Percentiles rank a stretch among this genome's conserved stretches.
These are phyloP conservation scores for Xyrichtys novacula DNA, from an alignment of 2,797 vertebrate genomes.

Conservation along the genomic window DNA sequence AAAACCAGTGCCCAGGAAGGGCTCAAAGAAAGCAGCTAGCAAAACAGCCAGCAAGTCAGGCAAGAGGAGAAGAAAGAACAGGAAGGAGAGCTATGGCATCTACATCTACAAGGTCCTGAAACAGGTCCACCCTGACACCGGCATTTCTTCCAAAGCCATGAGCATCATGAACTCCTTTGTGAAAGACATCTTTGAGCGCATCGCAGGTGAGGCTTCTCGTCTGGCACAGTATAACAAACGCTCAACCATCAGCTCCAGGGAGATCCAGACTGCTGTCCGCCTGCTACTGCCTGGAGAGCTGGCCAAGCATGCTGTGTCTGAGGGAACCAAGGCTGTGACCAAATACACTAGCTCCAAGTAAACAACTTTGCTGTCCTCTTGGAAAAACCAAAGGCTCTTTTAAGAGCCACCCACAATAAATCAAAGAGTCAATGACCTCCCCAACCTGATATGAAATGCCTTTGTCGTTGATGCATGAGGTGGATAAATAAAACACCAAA, in stretches of 20 bases:
- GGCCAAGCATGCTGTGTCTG: constrained; percentile 82
- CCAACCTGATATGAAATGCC: too few relatives aligned
- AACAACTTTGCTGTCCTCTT: neutral
- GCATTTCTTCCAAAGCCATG: constrained; percentile 82
- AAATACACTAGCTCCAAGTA: constrained; percentile 44
- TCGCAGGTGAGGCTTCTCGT: constrained; percentile 82
- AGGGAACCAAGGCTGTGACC: constrained; percentile 83
- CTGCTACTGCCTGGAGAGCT: constrained; percentile 84
- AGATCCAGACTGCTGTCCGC: constrained; percentile 85
- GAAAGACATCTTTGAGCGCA: constrained; percentile 86
- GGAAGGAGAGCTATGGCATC: constrained; percentile 56
- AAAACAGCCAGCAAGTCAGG: constrained; percentile 19
- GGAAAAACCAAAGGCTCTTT: neutral
- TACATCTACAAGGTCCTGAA: constrained; percentile 67
- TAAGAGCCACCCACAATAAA: neutral
- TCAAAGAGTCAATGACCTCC: too few relatives aligned
- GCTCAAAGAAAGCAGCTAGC: constrained; percentile 27
- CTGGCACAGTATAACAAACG: constrained; percentile 88
- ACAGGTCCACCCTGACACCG: constrained; percentile 79
- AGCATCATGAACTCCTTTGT: constrained; percentile 89
- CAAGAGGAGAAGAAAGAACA: constrained; percentile 4
- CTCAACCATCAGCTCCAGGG: constrained; percentile 85
- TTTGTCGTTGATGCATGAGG: too few relatives aligned
- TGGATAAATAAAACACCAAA: too few relatives aligned
- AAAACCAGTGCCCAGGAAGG: constrained; percentile 45